A percentile compares a stretch with the other conserved stretches of the same genome.
These are phyloP conservation scores for Euzetes globulus DNA, from an alignment of 2,888 invertebrate genomes.

Conservation along the genomic window DNA sequence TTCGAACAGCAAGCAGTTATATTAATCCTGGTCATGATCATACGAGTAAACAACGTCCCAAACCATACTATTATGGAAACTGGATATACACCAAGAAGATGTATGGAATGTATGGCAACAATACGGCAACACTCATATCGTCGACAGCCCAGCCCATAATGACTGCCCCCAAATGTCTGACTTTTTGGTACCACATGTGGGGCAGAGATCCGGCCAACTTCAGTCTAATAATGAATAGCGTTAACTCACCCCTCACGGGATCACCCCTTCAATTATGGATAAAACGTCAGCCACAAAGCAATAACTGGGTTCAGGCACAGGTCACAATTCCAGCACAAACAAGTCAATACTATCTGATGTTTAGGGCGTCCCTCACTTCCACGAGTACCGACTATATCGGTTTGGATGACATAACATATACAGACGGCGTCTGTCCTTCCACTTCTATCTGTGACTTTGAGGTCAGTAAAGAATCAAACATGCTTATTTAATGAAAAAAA, in stretches of 20 bases:
- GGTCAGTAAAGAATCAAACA: not conserved
- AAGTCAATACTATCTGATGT: conserved; percentile 3
- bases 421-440: not conserved
- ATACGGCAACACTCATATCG: not conserved
- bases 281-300: not conserved
- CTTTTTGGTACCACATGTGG: conserved; percentile 28
- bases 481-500: no score
- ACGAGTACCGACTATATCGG: not conserved
- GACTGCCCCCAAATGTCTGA: conserved; percentile 13
- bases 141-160: not conserved
- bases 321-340: not conserved
- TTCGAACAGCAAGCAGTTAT: not conserved
- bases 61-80: not conserved
- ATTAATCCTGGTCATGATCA: conserved; percentile 24
- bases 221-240: not conserved
- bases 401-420: conserved; percentile 26
- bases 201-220: conserved; percentile 4
- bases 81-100: conserved; percentile 16
- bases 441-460: conserved; percentile 22
- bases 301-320: conserved; percentile 15
- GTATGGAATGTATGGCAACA: not conserved
- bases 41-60: not conserved
- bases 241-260: not conserved
- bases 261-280: not conserved
- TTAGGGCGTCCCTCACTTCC: not conserved